Base-by-base conservation (phyloP, 2,113 vertebrate genomes). In the Siniperca knerii region DNA sequence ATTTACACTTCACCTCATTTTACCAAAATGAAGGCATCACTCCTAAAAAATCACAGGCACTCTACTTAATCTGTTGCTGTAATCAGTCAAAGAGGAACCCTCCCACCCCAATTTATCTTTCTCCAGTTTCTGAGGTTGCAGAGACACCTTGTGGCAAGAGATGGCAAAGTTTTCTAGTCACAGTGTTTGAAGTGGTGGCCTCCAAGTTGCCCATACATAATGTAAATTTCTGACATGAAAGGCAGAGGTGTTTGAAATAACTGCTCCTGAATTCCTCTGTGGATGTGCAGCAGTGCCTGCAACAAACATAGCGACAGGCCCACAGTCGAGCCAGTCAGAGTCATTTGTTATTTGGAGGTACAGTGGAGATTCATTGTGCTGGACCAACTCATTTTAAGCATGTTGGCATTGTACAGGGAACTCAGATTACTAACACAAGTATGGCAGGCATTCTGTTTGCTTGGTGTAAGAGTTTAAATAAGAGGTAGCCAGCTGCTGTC, bases 381-480 rank as follows among this genome's bases (percentile, higher is more conserved):
- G 70, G 52, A 69, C 90, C 61, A 91, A 95, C 92, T 96, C 92
- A 92, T 95, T 95, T 95, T 90, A 90, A 93, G 81, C 78, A 66
- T 78, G 81, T 93, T 94, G 87, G 92, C 96, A 96, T 95, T 94
- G 94, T 93, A 90, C 91, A 65, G 92, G 94, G 94, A 96, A 95
- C 95, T 96, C 95, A 94, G 91, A 89, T 96, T 95, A 96, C 95
- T 92, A 88, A 93, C 93, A 91, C 96, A 97, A 96, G 96, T 97
- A 96, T 96, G 96, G 89, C 93, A 95, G 96, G 95, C 95, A 96
- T 97, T 93, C 95, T 95, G 95, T 96, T 93, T 93, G 60, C 92
- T 92, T 90, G 94, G 93, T 77, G 66, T 91, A 82, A 90, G 94
- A 94, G 94, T 94, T 94, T 92, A 94, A 93, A 93, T 87, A 94